Conservation (phyloP, 37 sponge, comb jelly and placozoan species). For the Spongilla lacustris region DNA sequence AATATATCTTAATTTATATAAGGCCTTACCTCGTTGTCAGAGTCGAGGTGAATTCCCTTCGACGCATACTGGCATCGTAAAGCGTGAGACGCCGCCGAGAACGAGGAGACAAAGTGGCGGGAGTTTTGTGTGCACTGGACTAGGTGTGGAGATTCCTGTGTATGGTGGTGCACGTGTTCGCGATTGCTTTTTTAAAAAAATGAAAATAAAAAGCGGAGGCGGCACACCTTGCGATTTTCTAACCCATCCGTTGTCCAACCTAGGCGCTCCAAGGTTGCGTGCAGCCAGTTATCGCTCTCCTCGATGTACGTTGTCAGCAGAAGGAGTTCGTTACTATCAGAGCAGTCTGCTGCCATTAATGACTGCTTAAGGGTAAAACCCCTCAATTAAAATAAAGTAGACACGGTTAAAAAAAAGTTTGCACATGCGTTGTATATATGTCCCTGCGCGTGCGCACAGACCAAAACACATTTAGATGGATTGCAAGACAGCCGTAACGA, state of each 20-base stretch:
- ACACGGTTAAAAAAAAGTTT: not conserved
- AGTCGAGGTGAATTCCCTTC: not conserved
- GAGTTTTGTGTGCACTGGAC: constrained; percentile 58
- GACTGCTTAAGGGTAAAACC: not conserved
- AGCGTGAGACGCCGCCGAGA: constrained; percentile 33
- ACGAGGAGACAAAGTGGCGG: constrained; percentile 31
- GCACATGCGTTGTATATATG: too few relatives aligned
- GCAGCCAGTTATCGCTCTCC: constrained; percentile 51
- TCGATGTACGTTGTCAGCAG: constrained; percentile 41
- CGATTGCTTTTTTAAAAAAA: too few relatives aligned
- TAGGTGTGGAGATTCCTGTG: constrained; percentile 11
- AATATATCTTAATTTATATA: not conserved
- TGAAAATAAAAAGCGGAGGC: not conserved
- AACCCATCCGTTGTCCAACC: constrained; percentile 31
- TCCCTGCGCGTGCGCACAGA: not conserved
- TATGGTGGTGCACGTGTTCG: not conserved
- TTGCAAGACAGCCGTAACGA: constrained; percentile 25
- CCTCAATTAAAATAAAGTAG: not conserved
- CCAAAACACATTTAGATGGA: not conserved
- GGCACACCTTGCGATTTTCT: not conserved
- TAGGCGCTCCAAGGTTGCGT: constrained; percentile 24
- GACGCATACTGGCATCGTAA: constrained; percentile 31
- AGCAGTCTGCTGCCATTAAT: not conserved
- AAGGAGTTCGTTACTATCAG: constrained; percentile 13
- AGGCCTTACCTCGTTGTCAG: not conserved